Conservation (phyloP, 37 sponge, comb jelly and placozoan species). For the Cladorhizidae sp. region DNA sequence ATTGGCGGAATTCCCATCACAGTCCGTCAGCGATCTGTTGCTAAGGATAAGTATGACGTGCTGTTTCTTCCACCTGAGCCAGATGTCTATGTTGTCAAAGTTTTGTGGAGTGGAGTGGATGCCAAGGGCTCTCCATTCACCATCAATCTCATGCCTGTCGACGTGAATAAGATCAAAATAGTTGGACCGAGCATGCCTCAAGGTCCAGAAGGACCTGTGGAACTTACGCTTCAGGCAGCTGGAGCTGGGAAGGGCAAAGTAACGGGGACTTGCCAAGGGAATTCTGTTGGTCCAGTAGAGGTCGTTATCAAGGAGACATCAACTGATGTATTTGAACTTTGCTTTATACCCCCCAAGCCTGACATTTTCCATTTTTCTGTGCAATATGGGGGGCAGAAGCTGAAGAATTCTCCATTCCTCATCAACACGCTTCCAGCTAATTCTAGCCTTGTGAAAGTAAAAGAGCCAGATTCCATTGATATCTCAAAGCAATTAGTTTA, state of each 20-base stretch:
- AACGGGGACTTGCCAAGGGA: slow-evolving; percentile 52
- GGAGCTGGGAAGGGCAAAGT: slow-evolving; percentile 73
- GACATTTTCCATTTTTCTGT: slow-evolving; percentile 66
- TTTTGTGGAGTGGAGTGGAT: slow-evolving; percentile 60
- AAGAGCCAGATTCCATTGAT: slow-evolving; percentile 37
- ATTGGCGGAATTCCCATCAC: slow-evolving; percentile 56
- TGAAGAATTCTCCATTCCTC: slow-evolving; percentile 71
- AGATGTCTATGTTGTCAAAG: slow-evolving; percentile 46
- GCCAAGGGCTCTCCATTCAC: slow-evolving; percentile 80
- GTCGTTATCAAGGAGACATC: slow-evolving; percentile 66
- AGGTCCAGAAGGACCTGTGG: slow-evolving; percentile 44
- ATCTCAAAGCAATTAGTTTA: slow-evolving; percentile 16
- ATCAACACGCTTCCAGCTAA: slow-evolving; percentile 66
- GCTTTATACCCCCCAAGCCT: slow-evolving; percentile 34
- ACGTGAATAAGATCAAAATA: slow-evolving; percentile 53
- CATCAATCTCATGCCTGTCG: slow-evolving; percentile 65
- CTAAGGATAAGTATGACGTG: slow-evolving; percentile 41
- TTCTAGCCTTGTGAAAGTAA: slow-evolving; percentile 43
- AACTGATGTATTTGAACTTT: slow-evolving; percentile 41
- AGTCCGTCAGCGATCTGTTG: slow-evolving; percentile 28
- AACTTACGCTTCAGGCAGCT: slow-evolving; percentile 48
- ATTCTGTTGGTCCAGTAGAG: slow-evolving; percentile 47
- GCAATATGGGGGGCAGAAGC: slow-evolving; percentile 54
- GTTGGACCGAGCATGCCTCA: slow-evolving; percentile 53
- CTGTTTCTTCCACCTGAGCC: slow-evolving; percentile 56